A percentile compares a stretch with the other conserved stretches of the same genome.
These are phyloP conservation scores for Coenonympha glycerion DNA, from an alignment of 2,888 invertebrate species.

Conservation along the genomic window DNA sequence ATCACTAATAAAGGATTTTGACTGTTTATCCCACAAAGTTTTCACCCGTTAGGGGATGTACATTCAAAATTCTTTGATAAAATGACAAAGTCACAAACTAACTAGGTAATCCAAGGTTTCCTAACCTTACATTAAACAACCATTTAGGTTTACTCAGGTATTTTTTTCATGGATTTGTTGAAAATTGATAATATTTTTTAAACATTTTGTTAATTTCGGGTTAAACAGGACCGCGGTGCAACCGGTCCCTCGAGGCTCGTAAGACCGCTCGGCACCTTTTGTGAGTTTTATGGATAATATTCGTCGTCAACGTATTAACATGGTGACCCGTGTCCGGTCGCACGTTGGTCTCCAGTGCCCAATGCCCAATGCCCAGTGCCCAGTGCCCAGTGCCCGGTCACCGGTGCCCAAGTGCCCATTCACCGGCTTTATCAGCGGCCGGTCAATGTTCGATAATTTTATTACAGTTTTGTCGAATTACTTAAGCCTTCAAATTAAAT, in stretches of 20 bases:
- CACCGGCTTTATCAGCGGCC: conserved; percentile 51
- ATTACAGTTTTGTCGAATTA: conserved; percentile 74
- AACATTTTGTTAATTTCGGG: conserved; percentile 5
- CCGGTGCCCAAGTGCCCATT: conserved; percentile 57
- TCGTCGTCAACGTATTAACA: conserved; percentile 69
- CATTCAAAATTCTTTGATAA: too few relatives aligned
- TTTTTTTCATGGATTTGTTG: background rate
- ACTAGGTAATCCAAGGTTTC: too few relatives aligned
- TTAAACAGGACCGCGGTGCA: conserved; percentile 32
- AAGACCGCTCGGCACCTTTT: conserved; percentile 73
- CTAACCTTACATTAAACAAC: too few relatives aligned
- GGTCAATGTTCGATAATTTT: conserved; percentile 73
- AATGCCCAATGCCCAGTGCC: background rate
- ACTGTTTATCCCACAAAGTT: too few relatives aligned
- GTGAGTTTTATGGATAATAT: conserved; percentile 71
- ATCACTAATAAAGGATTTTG: too few relatives aligned
- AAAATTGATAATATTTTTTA: too few relatives aligned
- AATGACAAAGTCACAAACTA: too few relatives aligned
- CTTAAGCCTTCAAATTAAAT: conserved; percentile 69
- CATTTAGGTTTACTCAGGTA: background rate
- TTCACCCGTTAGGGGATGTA: too few relatives aligned
- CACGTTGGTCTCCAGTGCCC: background rate
- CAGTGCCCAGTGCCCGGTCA: conserved; percentile 32
- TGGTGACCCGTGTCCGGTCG: conserved; percentile 55
- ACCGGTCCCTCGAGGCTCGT: conserved; percentile 41